Evolutionary conservation across 2,113 vertebrate genomes (phyloP), one percentile per base, ranked within the genome.

Genomic region (Cynopterus brachyotis): DNA sequence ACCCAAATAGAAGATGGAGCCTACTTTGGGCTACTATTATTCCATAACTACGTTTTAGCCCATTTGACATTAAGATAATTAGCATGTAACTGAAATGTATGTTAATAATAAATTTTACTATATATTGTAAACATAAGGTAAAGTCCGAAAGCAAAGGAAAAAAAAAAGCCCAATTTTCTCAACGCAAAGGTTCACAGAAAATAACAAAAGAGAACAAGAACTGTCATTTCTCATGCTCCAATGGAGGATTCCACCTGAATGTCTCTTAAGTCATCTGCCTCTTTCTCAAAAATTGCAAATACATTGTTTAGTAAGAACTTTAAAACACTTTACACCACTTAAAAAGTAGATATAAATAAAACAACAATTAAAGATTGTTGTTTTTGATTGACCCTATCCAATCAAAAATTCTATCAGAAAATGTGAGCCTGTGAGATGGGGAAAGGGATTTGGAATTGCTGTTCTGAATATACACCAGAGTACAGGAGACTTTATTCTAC

Each of bases 21-120:
- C 64, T 37, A 47, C 45, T 76, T 55, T 53, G 32, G 42, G 19
- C 24, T 50, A 64, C 5, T 47, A 50, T 45, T 42, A 57, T 62
- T 78, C 40, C 64, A 2, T 20, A 80, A 72, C 37, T 59, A 86
- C 7, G 2, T 28, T 69, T 73, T 26, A 84, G 47, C 72, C 37
- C 37, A 96, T 9, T 10, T 89, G 67, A 96, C 93, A 76, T 45
- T 50, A 95, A 50, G 85, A 67, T n/a, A 64, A 73, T 40, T 10
- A 62, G 76, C 32, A 76, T 16, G 35, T 70, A 91, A 90, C 55
- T 73, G 66, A 75, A 91, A 79, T 30, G 37, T 20, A 67, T 22
- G 24, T 80, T 81, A 85, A 47, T 75, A 80, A 79, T 47, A 72
- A 73, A 69, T 88, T 45, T 87, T 88, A 89, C 37, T 57, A 12